Conservation (phyloP, 2,888 invertebrate species). For the Ceraclea dissimilis region DNA sequence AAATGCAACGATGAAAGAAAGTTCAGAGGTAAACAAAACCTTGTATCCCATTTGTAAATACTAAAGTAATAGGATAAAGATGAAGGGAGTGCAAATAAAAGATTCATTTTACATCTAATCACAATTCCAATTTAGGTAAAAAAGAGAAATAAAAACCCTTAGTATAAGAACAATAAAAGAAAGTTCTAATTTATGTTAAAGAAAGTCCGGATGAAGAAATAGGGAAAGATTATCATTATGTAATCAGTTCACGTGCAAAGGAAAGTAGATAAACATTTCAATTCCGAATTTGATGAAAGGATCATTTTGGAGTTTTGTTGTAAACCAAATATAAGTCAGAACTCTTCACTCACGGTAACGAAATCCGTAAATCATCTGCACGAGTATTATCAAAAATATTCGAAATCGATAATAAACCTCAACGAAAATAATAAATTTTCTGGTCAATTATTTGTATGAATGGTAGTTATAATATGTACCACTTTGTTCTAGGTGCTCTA, state of each 20-base stretch:
- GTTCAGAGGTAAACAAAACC: too few species aligned
- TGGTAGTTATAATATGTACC: too few species aligned
- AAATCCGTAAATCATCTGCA: not conserved
- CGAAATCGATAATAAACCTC: too few species aligned
- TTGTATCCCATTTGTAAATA: not conserved
- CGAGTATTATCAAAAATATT: too few species aligned
- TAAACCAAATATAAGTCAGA: not conserved
- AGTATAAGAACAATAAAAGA: conserved; percentile 2
- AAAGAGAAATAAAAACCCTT: not conserved
- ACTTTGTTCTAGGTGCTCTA: too few species aligned
- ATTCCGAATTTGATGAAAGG: conserved; percentile 2
- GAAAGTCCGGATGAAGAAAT: not conserved
- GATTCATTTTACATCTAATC: not conserved
- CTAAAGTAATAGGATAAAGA: not conserved
- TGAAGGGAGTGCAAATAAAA: not conserved
- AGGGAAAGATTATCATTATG: not conserved
- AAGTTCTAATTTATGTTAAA: conserved; percentile 1
- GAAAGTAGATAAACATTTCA: conserved; percentile 4
- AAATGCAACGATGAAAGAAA: too few species aligned
- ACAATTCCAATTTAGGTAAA: not conserved
- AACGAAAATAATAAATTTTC: too few species aligned
- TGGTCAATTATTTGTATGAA: too few species aligned
- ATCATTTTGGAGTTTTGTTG: not conserved
- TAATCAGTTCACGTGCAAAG: conserved; percentile 3
- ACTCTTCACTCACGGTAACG: not conserved